A percentile compares a stretch with the other conserved stretches of the same genome.
Conservation (phyloP, 2,113 vertebrate species). For the Prolemur simus region DNA sequence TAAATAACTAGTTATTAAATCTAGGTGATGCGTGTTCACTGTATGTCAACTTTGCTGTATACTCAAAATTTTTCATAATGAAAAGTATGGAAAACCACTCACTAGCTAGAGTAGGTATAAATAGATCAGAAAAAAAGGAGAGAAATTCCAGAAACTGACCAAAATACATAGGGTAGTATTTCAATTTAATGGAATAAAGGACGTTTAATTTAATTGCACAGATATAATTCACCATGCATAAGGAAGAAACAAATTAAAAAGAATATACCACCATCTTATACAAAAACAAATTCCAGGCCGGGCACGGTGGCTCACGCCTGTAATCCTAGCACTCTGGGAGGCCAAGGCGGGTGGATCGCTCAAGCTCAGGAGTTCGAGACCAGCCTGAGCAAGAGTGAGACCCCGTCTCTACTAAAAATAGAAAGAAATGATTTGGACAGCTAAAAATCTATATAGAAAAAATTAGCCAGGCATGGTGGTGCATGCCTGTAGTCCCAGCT, state of each 20-base stretch:
- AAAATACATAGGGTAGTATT: not conserved
- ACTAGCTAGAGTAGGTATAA: not conserved
- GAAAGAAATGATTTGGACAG: too few species aligned
- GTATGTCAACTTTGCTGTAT: not conserved
- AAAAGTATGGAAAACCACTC: not conserved
- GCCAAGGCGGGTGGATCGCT: too few species aligned
- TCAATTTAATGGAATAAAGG: not conserved
- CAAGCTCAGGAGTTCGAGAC: too few species aligned
- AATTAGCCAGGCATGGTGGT: too few species aligned
- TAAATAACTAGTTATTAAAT: not conserved
- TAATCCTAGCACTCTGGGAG: too few species aligned
- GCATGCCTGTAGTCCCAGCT: too few species aligned
- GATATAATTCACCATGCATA: not conserved
- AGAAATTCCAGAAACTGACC: not conserved
- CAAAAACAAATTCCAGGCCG: constrained; percentile 11
- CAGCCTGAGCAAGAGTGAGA: too few species aligned
- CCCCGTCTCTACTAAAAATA: too few species aligned
- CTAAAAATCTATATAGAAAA: too few species aligned
- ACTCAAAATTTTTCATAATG: not conserved
- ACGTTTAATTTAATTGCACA: not conserved
- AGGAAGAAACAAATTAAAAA: constrained; percentile 13
- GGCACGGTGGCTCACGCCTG: too few species aligned
- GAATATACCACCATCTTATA: not conserved
- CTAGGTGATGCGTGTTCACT: not conserved
- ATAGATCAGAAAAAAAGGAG: not conserved